These are phyloP conservation scores for Xiphophorus couchianus DNA, from an alignment of 2,113 vertebrate genomes.

Conservation along the genomic window DNA sequence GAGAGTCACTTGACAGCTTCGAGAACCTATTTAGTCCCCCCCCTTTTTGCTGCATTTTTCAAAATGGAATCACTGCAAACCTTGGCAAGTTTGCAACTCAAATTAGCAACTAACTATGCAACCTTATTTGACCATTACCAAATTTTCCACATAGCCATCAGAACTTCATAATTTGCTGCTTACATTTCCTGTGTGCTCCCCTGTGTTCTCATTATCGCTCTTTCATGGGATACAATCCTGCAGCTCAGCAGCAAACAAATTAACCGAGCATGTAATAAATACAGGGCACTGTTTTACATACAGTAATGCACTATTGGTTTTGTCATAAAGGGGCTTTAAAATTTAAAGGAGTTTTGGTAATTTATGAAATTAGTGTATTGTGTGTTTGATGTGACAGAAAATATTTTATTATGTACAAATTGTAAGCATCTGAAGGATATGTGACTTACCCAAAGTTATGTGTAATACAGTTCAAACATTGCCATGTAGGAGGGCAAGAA, in stretches of 20 bases:
- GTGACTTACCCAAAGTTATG: not conserved
- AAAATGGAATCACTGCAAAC: conserved; percentile 36
- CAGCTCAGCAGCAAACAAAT: conserved; percentile 62
- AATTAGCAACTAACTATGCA: conserved; percentile 39
- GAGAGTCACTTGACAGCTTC: conserved; percentile 59
- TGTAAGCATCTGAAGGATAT: not conserved
- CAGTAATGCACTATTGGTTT: conserved; percentile 2
- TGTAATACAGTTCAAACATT: not conserved
- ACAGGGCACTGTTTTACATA: conserved; percentile 33
- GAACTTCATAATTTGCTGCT: conserved; percentile 48
- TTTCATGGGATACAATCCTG: conserved; percentile 57
- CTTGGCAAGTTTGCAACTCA: conserved; percentile 19
- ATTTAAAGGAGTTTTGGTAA: not conserved
- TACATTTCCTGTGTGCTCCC: conserved; percentile 58
- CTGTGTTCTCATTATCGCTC: conserved; percentile 73
- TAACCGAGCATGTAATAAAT: conserved; percentile 57
- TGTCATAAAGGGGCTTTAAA: not conserved
- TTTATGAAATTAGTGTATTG: not conserved
- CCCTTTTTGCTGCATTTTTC: conserved; percentile 26
- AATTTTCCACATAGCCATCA: conserved; percentile 35
- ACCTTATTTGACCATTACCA: conserved; percentile 45
- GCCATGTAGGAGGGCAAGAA: no score
- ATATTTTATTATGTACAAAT: not conserved
- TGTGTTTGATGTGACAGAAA: not conserved
- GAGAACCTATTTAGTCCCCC: conserved; percentile 6